Base-by-base conservation (phyloP, 2,797 vertebrate genomes). In the Myioborus miniatus region DNA sequence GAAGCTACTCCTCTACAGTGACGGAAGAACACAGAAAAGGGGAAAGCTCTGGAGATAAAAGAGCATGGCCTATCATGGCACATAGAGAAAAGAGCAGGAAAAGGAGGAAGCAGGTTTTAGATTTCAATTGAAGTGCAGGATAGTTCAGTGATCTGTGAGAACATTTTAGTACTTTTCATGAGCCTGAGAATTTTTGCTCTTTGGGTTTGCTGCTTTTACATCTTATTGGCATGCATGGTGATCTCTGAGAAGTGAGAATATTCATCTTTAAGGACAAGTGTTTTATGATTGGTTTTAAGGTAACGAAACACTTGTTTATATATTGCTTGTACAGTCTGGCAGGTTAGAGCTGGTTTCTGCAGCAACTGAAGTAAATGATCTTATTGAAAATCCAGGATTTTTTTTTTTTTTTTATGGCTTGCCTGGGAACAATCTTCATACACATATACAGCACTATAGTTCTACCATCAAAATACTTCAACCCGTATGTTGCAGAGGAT, bases 41-140 rank as follows among this genome's bases (percentile, higher is more conserved):
- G 39, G 88, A 94, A 91, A 67, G 36, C 23, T 70, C 16, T 77
- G 11, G 55, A 94, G 69, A 92, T 81, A 65, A 96, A 92, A 95
- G 75, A 83, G 32, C 37, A 52, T 29, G 8, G 11, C 47, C 82
- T 83, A 65, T 56, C 2, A 0, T 23, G 41, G 32, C 18, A n/a
- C n/a, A 78, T 1, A 20, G 53, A 68, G 87, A 81, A 89, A 87
- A 76, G 0, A 32, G 39, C 46, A 86, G 37, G 62, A 74, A 91
- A 53, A 85, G 26, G 23, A 91, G 65, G 63, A 96, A 93, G 52
- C 69, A 91, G 83, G 46, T 9, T 94, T 95, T 77, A 74, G 75
- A 50, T 91, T 94, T 97, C 81, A 47, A 12, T 55, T 95, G 92
- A 95, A 89, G 29, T 81, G 30, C 39, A 81, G 62, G 65, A 81